phyloP scores from a whole-genome alignment of 2,113 vertebrate genomes.

The Scomber scombrus region DNA sequence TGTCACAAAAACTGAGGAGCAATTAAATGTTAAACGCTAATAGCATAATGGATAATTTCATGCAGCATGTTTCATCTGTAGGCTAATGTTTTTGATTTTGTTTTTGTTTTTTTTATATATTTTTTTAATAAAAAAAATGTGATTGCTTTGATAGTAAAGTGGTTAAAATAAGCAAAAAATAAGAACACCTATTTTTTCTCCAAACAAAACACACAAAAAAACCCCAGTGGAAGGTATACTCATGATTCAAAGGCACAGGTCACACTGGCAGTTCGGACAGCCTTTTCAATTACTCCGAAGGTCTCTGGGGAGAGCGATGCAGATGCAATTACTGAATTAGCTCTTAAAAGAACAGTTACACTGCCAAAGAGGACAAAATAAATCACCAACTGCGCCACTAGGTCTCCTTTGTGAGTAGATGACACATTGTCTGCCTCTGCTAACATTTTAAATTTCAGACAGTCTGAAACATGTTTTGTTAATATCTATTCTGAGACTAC shows the following conservation, averaged over 20 bases:
- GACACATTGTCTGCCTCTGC: neutral
- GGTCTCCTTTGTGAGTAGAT: conserved; percentile 3
- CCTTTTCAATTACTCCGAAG: conserved; percentile 77
- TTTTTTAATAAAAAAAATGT: neutral
- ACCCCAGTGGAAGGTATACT: conserved; percentile 19
- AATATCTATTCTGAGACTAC: neutral
- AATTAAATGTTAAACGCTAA: neutral
- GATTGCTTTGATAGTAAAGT: neutral
- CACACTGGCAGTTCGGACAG: conserved; percentile 57
- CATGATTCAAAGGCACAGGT: conserved; percentile 38
- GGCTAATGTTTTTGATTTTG: too few relatives aligned
- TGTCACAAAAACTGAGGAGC: neutral
- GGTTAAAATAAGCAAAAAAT: conserved; percentile 2
- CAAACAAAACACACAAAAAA: neutral
- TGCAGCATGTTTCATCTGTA: neutral
- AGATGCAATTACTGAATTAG: conserved; percentile 76
- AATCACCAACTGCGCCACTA: conserved; percentile 41
- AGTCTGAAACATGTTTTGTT: neutral
- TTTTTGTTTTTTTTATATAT: neutral
- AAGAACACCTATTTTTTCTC: neutral
- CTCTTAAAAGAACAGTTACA: conserved; percentile 59
- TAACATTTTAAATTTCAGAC: neutral
- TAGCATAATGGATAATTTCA: too few relatives aligned
- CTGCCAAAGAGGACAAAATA: conserved; percentile 44
- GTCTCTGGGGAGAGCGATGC: conserved; percentile 57